These are phyloP conservation scores for Hirudo medicinalis DNA, from an alignment of 1,140 invertebrate genomes.

Conservation along the genomic window DNA sequence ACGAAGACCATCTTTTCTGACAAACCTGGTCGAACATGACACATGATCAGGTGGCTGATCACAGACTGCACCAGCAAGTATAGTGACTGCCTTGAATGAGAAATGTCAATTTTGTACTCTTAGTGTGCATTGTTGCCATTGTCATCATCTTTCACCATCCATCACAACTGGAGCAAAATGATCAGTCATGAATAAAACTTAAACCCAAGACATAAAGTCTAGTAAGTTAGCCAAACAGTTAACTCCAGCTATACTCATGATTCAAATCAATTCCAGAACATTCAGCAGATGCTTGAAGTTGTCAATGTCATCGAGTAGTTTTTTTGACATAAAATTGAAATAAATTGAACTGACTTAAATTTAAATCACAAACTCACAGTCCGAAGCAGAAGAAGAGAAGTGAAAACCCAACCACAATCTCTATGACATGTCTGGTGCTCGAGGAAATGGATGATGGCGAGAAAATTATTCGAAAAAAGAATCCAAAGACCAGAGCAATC, in stretches of 20 bases:
- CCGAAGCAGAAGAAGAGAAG: conserved; percentile 6
- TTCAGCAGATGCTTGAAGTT: too few relatives aligned
- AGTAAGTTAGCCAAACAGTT: too few relatives aligned
- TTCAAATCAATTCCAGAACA: too few relatives aligned
- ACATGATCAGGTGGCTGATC: conserved; percentile 32
- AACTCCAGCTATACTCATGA: too few relatives aligned
- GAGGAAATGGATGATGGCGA: not conserved
- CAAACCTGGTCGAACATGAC: conserved; percentile 22
- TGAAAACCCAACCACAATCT: not conserved
- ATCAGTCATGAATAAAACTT: too few relatives aligned
- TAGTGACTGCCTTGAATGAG: not conserved
- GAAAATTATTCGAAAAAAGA: not conserved
- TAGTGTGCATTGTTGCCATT: too few relatives aligned
- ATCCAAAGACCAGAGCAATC: not conserved
- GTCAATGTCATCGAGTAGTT: too few relatives aligned
- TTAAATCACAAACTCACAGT: not conserved
- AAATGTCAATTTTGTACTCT: too few relatives aligned
- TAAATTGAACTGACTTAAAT: not conserved
- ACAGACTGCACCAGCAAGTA: conserved; percentile 31
- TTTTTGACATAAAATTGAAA: too few relatives aligned
- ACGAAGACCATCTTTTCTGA: conserved; percentile 31
- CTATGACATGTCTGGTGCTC: not conserved
- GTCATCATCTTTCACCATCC: too few relatives aligned
- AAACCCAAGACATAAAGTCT: too few relatives aligned
- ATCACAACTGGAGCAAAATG: too few relatives aligned